Evolutionary conservation across 2,888 invertebrate species (phyloP).

Genomic region (Ornithoptera alexandrae): DNA sequence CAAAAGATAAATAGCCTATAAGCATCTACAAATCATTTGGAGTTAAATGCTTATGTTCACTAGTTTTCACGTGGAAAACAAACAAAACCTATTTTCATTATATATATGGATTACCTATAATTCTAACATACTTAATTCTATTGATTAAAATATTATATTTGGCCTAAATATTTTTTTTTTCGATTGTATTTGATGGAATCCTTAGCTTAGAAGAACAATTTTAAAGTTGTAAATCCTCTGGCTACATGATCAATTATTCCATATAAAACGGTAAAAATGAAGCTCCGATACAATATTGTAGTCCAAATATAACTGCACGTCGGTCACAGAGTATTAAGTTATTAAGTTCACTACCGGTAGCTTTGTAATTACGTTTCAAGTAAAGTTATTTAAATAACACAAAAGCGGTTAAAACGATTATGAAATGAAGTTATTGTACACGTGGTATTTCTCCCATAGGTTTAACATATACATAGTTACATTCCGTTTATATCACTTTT

Average conservation of each 20-base stretch:
- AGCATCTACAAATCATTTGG: no score
- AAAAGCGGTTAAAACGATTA: slow-evolving; percentile 5
- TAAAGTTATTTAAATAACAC: slow-evolving; percentile 13
- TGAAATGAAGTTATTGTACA: background rate
- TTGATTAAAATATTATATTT: slow-evolving; percentile 49
- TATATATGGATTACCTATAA: no score
- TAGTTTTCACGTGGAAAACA: no score
- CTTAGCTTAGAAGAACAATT: fast-evolving
- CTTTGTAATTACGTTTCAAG: slow-evolving; percentile 17
- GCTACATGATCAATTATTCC: slow-evolving; percentile 19
- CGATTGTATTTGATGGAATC: background rate
- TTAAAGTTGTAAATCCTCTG: slow-evolving; percentile 29
- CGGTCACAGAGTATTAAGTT: slow-evolving; percentile 57
- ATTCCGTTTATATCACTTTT: background rate
- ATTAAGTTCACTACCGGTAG: slow-evolving; percentile 49
- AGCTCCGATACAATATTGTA: slow-evolving; percentile 43
- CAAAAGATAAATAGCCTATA: no score
- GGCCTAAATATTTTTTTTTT: slow-evolving; percentile 34
- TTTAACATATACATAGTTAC: background rate
- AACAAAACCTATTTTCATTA: no score
- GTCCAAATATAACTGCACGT: slow-evolving; percentile 42
- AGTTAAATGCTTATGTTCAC: no score
- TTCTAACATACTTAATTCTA: slow-evolving; percentile 55
- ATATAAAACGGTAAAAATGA: slow-evolving; percentile 37
- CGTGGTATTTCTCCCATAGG: slow-evolving; percentile 7